These are phyloP conservation scores for Nerophis ophidion DNA, from an alignment of 2,113 vertebrate genomes.

Conservation along the genomic window DNA sequence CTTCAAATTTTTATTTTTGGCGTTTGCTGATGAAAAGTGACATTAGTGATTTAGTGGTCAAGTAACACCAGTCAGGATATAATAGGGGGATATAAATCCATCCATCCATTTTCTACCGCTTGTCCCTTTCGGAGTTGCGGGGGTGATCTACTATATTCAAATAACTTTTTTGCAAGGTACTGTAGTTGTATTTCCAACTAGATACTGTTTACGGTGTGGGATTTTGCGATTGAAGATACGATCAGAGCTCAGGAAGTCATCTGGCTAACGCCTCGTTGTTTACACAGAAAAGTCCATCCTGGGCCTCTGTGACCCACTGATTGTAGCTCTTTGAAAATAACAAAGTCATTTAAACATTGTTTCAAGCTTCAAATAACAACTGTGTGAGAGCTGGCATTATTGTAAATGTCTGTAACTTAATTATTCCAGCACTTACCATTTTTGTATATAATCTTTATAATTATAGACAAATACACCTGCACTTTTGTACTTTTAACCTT, in stretches of 20 bases:
- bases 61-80: too few species aligned
- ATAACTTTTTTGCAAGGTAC: slow-evolving; percentile 16
- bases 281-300: slow-evolving; percentile 45
- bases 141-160: not conserved
- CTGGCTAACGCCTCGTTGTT: slow-evolving; percentile 68
- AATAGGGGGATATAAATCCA: too few species aligned
- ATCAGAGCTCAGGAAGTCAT: slow-evolving; percentile 63
- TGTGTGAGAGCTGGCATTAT: not conserved
- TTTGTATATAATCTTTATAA: not conserved
- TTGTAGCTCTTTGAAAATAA: slow-evolving; percentile 13
- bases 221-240: slow-evolving; percentile 58
- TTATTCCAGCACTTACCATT: not conserved
- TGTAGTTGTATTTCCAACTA: slow-evolving; percentile 37
- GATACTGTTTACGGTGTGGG: slow-evolving; percentile 49
- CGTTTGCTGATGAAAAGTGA: too few species aligned
- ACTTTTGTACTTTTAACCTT: not conserved
- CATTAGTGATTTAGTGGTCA: too few species aligned
- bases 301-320: slow-evolving; percentile 39
- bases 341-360: slow-evolving; percentile 10
- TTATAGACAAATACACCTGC: not conserved
- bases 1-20: too few species aligned
- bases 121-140: too few species aligned
- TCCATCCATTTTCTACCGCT: too few species aligned
- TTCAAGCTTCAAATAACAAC: not conserved
- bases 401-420: not conserved